These are phyloP conservation scores for Rhynchomys soricoides DNA, from an alignment of 2,113 vertebrate species.

Conservation along the genomic window DNA sequence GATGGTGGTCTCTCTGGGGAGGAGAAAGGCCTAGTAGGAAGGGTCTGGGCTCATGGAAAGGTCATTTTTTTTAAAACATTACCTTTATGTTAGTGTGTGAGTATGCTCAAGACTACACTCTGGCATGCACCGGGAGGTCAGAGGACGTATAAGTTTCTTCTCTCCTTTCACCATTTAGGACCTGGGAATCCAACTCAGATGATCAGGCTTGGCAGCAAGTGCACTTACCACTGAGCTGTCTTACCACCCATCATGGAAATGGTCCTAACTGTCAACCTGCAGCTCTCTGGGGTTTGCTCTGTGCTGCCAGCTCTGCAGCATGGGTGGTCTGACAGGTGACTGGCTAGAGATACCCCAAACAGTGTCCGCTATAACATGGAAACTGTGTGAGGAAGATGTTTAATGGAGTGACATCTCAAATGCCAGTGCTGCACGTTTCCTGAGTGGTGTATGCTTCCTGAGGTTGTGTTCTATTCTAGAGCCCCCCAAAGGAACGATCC, in stretches of 20 bases:
- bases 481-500: neutral
- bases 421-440: fast-evolving
- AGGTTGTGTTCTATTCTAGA: neutral
- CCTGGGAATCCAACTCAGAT: neutral
- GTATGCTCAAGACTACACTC: neutral
- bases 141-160: neutral
- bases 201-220: neutral
- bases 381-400: neutral
- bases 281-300: neutral
- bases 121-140: neutral
- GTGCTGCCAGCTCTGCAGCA: fast-evolving
- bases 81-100: neutral
- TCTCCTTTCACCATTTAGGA: too few relatives aligned
- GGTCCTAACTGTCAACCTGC: neutral
- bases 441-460: too few relatives aligned
- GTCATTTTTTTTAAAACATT: neutral
- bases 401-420: neutral
- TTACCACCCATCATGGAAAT: neutral
- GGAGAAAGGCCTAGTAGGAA: neutral
- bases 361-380: neutral
- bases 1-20: neutral
- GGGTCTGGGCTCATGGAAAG: neutral
- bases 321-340: neutral
- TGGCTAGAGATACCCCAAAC: neutral
- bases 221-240: neutral